Base-by-base conservation (phyloP, 2,113 vertebrate genomes). In the Vulpes ferrilata region DNA sequence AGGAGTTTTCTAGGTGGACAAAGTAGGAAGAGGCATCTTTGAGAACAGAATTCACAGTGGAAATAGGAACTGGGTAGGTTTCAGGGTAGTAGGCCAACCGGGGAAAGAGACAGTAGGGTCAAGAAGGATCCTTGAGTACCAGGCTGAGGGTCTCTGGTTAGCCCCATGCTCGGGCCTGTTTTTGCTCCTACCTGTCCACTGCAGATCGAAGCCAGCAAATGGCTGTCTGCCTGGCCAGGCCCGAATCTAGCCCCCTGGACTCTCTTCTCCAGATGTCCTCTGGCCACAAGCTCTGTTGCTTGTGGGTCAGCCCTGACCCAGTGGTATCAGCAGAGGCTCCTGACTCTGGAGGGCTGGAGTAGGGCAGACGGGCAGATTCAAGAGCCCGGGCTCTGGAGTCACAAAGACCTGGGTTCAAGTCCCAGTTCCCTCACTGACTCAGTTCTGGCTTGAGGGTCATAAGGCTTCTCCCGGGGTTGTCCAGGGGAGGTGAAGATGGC, bases 301-400 rank as follows among this genome's bases (percentile, higher is more conserved):
- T 73, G 20, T 1, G 27, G 48, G 67, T 90, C n/a, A 65, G 30
- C 60, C 69, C 35, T 51, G 30, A 76, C 30, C 30, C 16, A 13
- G 6, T 0, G 0, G 10, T 53, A 69, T 11, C 51, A 7, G 32
- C 15, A 7, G 25, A 43, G 32, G n/a, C 22, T 67, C 51, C 25
- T 0, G 35, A 51, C 71, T 43, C 71, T 43, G 71, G 71, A 27
- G 30, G 80, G 38, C 51, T 62, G 35, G 30, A 11, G 79, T 11
- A 5, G 51, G 78, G 22, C 69, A 51, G 38, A 74, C 0, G 2
- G 43, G 27, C 10, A 3, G 9, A 20, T 57, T 32, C 11, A 7
- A 32, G 30, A 80, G 27, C 43, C 43, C 0, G 5, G 64, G 20
- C 7, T 87, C 74, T 32, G n/a, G 25, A 71, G 43, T 60, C 62